Base-by-base conservation (phyloP, 1,140 invertebrate species). In the Aphaenogaster rudis region DNA sequence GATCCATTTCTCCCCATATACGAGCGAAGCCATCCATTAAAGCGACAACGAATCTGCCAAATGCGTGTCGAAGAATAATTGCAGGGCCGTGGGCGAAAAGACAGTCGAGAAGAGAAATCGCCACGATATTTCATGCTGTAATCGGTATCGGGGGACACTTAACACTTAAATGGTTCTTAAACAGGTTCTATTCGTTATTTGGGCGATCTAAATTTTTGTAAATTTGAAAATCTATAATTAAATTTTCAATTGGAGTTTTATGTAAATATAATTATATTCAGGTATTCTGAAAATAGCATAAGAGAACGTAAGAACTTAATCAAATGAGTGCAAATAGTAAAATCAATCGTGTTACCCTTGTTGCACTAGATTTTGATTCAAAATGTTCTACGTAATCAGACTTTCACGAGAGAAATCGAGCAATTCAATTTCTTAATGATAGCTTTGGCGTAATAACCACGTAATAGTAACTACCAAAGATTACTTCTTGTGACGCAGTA, bases 1-100 rank as follows among this genome's bases (percentile, higher is more conserved):
- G 52, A 82, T 82, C 39, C 67, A 74, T 82, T 82, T 84, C 80
- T 84, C 69, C 13, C 67, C 80, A 61, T 82, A 61, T 61, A 84
- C 4, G 52, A 81, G 63, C 17, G 67, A 59, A 59, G 48, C 4
- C 5, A n/a, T 61, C 11, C 28, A 21, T 50, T 61, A 61, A 42
- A 39, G 54, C 80, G 54, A 59, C 33, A 80, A 42, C 13, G 13
- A 57, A 81, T 21, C 36, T 33, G 2, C 39, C 42, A 13, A 72
- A 61, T 74, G 15, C 17, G 42, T 36, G 39, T 48, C 28, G 15
- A 21, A 52, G 33, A 28, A 21, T 67, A 45, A 67, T 80, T 54
- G 2, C 21, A 50, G 7, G 7, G 33, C 17, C 17, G 42, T 39
- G n/a, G 7, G 9, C 61, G 17, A 79, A 50, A 9, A 48, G 45